A percentile compares a stretch with the other conserved stretches of the same genome.
Conservation (phyloP, 2,113 vertebrate genomes). For the Hyperoodon ampullatus region DNA sequence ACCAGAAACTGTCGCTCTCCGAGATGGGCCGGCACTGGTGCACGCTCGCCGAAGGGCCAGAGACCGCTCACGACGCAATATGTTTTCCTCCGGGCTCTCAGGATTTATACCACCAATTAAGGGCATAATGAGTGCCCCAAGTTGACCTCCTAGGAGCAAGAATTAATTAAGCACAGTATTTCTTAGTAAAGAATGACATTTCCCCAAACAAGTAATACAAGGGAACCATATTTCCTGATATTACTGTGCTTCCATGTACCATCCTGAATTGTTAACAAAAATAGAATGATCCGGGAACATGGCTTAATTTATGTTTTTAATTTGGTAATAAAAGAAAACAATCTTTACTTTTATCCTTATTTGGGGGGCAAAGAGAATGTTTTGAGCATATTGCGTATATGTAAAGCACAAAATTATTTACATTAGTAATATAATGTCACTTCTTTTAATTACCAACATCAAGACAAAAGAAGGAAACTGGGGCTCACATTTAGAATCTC, state of each 20-base stretch:
- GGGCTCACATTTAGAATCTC: background rate
- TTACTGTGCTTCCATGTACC: slow-evolving; percentile 40
- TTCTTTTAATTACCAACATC: slow-evolving; percentile 16
- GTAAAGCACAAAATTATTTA: background rate
- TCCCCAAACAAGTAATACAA: slow-evolving; percentile 79
- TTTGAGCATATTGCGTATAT: background rate
- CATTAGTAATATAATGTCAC: background rate
- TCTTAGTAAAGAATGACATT: slow-evolving; percentile 87
- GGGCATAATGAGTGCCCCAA: slow-evolving; percentile 88
- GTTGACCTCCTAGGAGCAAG: slow-evolving; percentile 88
- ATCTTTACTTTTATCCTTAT: slow-evolving; percentile 50
- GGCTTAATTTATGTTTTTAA: slow-evolving; percentile 61
- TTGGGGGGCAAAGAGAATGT: background rate
- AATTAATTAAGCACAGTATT: slow-evolving; percentile 90
- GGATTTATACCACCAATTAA: slow-evolving; percentile 90
- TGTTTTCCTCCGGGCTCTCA: slow-evolving; percentile 81
- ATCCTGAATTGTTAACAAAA: slow-evolving; percentile 66
- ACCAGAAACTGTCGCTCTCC: slow-evolving; percentile 76
- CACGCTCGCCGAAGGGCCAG: slow-evolving; percentile 73
- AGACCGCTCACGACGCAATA: slow-evolving; percentile 76
- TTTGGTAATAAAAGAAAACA: slow-evolving; percentile 64
- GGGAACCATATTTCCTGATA: slow-evolving; percentile 72
- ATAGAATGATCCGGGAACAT: background rate
- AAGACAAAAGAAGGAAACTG: background rate
- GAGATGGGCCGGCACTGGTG: slow-evolving; percentile 22